Evolutionary conservation across 1,140 invertebrate species (phyloP), one percentile per base, ranked within the genome.

Genomic region (Anastrepha ludens): DNA sequence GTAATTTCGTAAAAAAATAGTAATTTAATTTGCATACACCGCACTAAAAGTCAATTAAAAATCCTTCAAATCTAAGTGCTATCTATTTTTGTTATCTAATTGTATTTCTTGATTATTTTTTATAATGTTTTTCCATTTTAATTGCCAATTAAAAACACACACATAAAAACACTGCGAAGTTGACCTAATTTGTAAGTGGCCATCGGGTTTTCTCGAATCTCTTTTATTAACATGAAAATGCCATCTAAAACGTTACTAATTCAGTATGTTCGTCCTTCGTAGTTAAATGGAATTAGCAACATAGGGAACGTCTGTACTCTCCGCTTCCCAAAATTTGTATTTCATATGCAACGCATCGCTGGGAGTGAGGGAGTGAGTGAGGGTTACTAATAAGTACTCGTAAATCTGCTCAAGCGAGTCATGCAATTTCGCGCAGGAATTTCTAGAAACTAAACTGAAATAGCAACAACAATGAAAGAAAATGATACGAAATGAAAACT

Each of bases 111-210:
- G 29, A 29, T 29, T 1, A 29, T 29, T 29, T 29, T 29, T 29
- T 1, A 29, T 29, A 0, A 29, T 29, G 29, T 29, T 29, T 29
- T 29, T 29, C 29, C 29, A 29, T 62, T 62, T 11, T 29, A 67
- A 67, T 29, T 29, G n/a, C 7, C 64, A 67, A 39, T 67, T 67
- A 67, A 29, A 67, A 29, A 11, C 29, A 39, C 0, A 67, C 29
- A 29, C 64, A 67, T 5, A 29, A 67, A 20, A 70, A 3, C 67
- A 70, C 67, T 41, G 44, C 39, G n/a, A 70, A 70, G 13, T 8
- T 70, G 67, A 44, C 67, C 67, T 70, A 41, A 70, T 70, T 70
- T 70, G 13, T 15, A 70, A 70, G 44, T 70, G 6, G 15, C 39
- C 67, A 9, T 29, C 1, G 7, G 29, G 20, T 29, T 20, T 62